Conservation (phyloP, 2,888 invertebrate species). For the Cheilosia variabilis region DNA sequence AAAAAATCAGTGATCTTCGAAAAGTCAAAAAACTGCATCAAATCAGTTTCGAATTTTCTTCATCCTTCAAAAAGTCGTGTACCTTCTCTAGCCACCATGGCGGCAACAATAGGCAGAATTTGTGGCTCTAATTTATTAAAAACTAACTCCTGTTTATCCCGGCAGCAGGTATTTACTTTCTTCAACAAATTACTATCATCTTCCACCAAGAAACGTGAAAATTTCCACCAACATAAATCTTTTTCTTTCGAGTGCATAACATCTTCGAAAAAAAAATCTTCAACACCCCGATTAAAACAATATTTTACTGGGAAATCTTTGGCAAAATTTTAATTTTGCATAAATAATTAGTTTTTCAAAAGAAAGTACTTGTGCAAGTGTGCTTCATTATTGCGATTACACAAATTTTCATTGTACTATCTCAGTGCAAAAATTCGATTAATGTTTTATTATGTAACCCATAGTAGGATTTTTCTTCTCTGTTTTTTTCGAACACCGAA, state of each 20-base stretch:
- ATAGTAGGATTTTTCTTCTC: conserved; percentile 46
- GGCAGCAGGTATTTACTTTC: conserved; percentile 86
- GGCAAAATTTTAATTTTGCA: conserved; percentile 23
- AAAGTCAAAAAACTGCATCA: conserved; percentile 74
- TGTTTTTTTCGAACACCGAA: conserved; percentile 52
- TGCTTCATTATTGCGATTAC: conserved; percentile 12
- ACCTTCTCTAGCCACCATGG: conserved; percentile 88
- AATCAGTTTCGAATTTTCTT: conserved; percentile 77
- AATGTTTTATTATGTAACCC: conserved; percentile 80
- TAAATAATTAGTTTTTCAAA: neutral
- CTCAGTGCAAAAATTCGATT: conserved; percentile 56
- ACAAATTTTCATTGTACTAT: conserved; percentile 51
- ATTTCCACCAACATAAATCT: conserved; percentile 20
- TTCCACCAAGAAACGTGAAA: conserved; percentile 22
- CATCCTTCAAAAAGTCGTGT: conserved; percentile 81
- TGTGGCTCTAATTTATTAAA: conserved; percentile 93
- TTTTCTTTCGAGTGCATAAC: conserved; percentile 62
- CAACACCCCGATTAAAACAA: conserved; percentile 15
- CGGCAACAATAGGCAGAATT: conserved; percentile 94
- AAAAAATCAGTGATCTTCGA: conserved; percentile 54
- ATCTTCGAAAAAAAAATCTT: conserved; percentile 61
- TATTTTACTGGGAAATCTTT: conserved; percentile 22
- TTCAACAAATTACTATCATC: conserved; percentile 29
- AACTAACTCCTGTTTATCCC: conserved; percentile 87
- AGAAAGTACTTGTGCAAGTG: neutral